A percentile compares a stretch with the other conserved stretches of the same genome.
phyloP scores from a whole-genome alignment of 1,140 invertebrate genomes.

The Xylocopa sonorina region DNA sequence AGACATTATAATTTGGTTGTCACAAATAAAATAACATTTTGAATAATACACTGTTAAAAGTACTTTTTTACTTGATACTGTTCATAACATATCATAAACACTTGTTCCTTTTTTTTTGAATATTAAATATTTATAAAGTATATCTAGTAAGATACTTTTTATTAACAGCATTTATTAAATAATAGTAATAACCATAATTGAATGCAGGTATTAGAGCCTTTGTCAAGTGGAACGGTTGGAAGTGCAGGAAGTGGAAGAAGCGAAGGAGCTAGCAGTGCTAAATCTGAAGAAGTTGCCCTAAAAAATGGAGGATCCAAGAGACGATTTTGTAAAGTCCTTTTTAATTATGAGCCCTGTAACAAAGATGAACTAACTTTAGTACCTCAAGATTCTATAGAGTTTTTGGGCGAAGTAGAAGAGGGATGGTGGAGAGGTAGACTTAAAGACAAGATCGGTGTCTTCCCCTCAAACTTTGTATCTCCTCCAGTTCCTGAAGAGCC shows the following conservation, averaged over 20 bases:
- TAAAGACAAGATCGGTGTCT: slow-evolving; percentile 90
- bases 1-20: no score
- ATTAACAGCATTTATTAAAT: no score
- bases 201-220: slow-evolving; percentile 42
- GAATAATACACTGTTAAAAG: no score
- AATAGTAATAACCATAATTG: not conserved
- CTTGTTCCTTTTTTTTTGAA: no score
- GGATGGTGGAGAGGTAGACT: slow-evolving; percentile 94
- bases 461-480: slow-evolving; percentile 96
- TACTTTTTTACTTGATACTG: no score
- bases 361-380: slow-evolving; percentile 94
- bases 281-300: slow-evolving; percentile 73
- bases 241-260: slow-evolving; percentile 55
- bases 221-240: slow-evolving; percentile 48
- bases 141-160: no score
- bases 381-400: slow-evolving; percentile 93
- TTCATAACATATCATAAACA: no score
- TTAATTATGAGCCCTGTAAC: slow-evolving; percentile 95
- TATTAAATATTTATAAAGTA: no score
- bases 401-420: slow-evolving; percentile 94
- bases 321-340: slow-evolving; percentile 91
- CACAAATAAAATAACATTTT: no score
- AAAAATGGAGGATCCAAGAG: slow-evolving; percentile 78
- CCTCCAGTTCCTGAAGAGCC: slow-evolving; percentile 68
- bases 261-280: slow-evolving; percentile 43